phyloP scores from a whole-genome alignment of 1,140 invertebrate genomes.

The Nylanderia fulva region DNA sequence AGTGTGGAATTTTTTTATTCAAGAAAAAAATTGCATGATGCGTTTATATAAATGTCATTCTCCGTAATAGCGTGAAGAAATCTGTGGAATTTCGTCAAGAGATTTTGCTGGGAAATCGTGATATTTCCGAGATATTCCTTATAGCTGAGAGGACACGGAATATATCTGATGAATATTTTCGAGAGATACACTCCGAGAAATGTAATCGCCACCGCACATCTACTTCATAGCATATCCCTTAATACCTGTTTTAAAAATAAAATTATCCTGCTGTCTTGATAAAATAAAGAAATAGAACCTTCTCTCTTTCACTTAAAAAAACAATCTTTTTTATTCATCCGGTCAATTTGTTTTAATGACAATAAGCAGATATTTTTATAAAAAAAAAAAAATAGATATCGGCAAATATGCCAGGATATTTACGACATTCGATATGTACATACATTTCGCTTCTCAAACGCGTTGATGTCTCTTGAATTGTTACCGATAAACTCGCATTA shows the following conservation, averaged over 20 bases:
- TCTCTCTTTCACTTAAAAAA: too few relatives aligned
- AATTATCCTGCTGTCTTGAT: background rate
- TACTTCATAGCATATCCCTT: background rate
- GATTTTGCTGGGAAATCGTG: background rate
- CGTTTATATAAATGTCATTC: background rate
- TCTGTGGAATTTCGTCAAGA: background rate
- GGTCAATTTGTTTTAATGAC: too few relatives aligned
- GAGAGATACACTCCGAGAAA: background rate
- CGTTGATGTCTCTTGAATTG: background rate
- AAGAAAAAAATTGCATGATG: background rate
- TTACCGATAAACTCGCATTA: slow-evolving; percentile 51
- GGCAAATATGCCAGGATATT: background rate
- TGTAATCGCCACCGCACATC: background rate
- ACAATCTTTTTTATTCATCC: too few relatives aligned
- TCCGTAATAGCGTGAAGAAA: background rate
- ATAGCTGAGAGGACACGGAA: background rate
- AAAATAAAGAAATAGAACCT: background rate
- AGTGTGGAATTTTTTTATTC: background rate
- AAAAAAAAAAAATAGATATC: background rate
- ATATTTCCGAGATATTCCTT: background rate
- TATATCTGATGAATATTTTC: background rate
- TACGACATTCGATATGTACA: background rate
- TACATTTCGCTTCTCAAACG: background rate
- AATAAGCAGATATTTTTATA: too few relatives aligned
- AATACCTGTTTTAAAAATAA: background rate